These are phyloP conservation scores for Ia io DNA, from an alignment of 2,113 vertebrate genomes.

Conservation along the genomic window DNA sequence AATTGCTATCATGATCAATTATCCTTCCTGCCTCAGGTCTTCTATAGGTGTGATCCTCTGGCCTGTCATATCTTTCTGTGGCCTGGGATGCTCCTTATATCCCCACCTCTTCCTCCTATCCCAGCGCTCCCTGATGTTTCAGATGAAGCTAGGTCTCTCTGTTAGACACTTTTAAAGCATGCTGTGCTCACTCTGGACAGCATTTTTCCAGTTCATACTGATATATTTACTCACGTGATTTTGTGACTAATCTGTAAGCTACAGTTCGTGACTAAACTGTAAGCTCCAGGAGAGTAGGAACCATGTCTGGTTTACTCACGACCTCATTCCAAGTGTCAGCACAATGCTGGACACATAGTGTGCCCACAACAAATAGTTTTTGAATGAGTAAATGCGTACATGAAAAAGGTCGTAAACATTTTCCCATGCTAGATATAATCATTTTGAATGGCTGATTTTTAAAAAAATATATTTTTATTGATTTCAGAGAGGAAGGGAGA, in stretches of 20 bases:
- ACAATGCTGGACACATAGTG: neutral
- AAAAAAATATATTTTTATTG: too few relatives aligned
- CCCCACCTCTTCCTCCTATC: neutral
- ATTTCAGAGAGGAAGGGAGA: too few relatives aligned
- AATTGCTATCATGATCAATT: neutral
- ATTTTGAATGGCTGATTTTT: neutral
- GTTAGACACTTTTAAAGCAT: neutral
- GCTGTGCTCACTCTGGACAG: neutral
- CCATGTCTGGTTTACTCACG: neutral
- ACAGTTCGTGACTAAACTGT: neutral
- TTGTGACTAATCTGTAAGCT: neutral
- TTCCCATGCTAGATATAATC: neutral
- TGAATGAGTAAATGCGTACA: slow-evolving; percentile 5
- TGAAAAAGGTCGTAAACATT: neutral
- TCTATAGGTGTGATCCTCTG: neutral
- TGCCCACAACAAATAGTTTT: neutral
- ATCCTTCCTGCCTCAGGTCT: neutral
- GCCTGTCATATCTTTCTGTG: neutral
- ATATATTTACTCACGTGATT: neutral
- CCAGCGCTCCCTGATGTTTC: neutral
- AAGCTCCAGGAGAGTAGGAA: neutral
- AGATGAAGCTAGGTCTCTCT: neutral
- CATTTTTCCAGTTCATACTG: neutral
- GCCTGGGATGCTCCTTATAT: neutral
- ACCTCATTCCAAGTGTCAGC: neutral